A percentile compares a stretch with the other conserved stretches of the same genome.
These are phyloP conservation scores for Lithobates sylvaticus DNA, from an alignment of 2,797 vertebrate genomes.

Conservation along the genomic window DNA sequence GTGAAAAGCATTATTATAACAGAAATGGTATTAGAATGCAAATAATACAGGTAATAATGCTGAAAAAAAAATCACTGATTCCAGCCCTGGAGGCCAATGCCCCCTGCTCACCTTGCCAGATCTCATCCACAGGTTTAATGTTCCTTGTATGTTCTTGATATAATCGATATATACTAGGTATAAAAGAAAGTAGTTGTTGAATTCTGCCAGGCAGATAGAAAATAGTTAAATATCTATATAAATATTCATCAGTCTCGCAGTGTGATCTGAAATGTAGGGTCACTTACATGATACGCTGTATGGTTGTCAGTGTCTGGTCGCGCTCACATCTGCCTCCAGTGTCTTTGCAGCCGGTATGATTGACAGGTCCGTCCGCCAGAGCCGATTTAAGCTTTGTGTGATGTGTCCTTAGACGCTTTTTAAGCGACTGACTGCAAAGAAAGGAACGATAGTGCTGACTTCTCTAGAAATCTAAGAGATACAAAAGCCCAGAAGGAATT, in stretches of 20 bases:
- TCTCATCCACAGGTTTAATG: background rate
- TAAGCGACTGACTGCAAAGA: slow-evolving; percentile 52
- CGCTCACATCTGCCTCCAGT: background rate
- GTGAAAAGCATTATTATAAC: too few relatives aligned
- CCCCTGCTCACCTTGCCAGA: too few relatives aligned
- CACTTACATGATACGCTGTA: slow-evolving; percentile 51
- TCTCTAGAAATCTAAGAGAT: slow-evolving; percentile 23
- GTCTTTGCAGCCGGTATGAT: slow-evolving; percentile 66
- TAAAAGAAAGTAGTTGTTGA: background rate
- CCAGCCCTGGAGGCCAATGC: too few relatives aligned
- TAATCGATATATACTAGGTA: background rate
- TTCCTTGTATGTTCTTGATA: background rate
- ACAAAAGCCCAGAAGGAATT: slow-evolving; percentile 25
- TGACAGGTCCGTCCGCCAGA: slow-evolving; percentile 60
- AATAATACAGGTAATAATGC: too few relatives aligned
- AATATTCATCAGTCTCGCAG: slow-evolving; percentile 26
- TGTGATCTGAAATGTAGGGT: slow-evolving; percentile 44
- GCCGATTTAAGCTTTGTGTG: slow-evolving; percentile 51
- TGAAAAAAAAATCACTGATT: too few relatives aligned
- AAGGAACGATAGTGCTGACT: slow-evolving; percentile 49
- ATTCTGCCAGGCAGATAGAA: background rate
- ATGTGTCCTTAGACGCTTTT: slow-evolving; percentile 55
- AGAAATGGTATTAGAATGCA: too few relatives aligned
- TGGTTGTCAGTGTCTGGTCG: slow-evolving; percentile 62
- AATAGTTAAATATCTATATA: slow-evolving; percentile 6